Conservation (phyloP, 2,888 invertebrate species). For the Villa cingulata region DNA sequence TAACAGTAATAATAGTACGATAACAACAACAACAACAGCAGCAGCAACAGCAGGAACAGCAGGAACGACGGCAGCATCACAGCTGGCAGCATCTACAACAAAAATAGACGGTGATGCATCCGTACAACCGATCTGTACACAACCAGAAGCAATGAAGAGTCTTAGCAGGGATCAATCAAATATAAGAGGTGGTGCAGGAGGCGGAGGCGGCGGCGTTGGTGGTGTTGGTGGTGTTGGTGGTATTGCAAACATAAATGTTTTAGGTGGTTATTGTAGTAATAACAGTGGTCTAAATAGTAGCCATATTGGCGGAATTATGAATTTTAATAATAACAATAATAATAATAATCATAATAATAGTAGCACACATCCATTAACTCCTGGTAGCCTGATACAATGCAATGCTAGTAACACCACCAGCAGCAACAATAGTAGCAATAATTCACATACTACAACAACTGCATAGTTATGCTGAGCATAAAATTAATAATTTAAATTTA, state of each 20-base stretch:
- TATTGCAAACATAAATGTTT: slow-evolving; percentile 10
- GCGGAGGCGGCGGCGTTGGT: too few species aligned
- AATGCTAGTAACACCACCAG: too few species aligned
- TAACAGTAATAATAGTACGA: background rate
- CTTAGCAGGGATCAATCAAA: slow-evolving; percentile 16
- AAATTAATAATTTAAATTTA: background rate
- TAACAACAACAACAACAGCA: background rate
- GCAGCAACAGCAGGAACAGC: too few species aligned
- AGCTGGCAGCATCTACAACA: background rate
- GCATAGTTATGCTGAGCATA: slow-evolving; percentile 23
- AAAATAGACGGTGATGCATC: slow-evolving; percentile 18
- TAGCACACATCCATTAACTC: slow-evolving; percentile 13
- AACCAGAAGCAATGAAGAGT: slow-evolving; percentile 29
- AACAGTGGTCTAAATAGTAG: slow-evolving; percentile 6
- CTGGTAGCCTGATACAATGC: slow-evolving; percentile 28
- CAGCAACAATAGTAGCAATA: slow-evolving; percentile 22
- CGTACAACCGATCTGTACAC: slow-evolving; percentile 33
- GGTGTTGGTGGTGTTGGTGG: slow-evolving; percentile 16
- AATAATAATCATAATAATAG: slow-evolving; percentile 13
- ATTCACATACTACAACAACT: slow-evolving; percentile 25
- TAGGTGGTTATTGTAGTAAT: slow-evolving; percentile 22
- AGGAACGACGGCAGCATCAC: too few species aligned
- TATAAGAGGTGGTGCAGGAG: slow-evolving; percentile 17
- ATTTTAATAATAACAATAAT: slow-evolving; percentile 9
- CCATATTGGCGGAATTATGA: slow-evolving; percentile 10